Percentiles rank a stretch among this genome's conserved stretches.
These are phyloP conservation scores for Sciurus niger DNA, from an alignment of 2,113 vertebrate genomes.

Conservation along the genomic window DNA sequence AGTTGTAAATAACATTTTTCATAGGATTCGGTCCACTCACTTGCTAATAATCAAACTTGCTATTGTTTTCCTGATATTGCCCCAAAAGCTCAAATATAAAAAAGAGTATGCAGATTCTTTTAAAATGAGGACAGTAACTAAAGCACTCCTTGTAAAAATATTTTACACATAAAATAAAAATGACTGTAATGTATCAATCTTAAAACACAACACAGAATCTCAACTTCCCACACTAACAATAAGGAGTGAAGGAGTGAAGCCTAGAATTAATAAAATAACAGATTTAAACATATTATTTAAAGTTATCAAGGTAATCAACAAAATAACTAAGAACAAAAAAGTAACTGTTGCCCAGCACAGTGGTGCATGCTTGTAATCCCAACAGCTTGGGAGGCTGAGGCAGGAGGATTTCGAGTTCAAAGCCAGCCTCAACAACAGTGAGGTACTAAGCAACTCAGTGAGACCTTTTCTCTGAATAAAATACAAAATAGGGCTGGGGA, in stretches of 20 bases:
- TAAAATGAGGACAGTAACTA: conserved; percentile 47
- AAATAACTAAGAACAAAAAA: conserved; percentile 34
- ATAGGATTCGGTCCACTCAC: background rate
- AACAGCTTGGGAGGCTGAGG: no score
- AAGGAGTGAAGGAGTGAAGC: background rate
- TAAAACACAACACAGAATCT: conserved; percentile 56
- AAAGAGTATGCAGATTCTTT: background rate
- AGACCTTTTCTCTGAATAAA: no score
- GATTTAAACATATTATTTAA: conserved; percentile 27
- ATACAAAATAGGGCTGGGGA: no score
- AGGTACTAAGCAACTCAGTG: no score
- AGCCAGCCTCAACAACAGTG: no score
- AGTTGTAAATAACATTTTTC: conserved; percentile 43
- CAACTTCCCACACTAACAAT: background rate
- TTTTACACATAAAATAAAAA: conserved; percentile 27
- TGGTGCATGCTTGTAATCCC: no score
- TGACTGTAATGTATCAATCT: conserved; percentile 3
- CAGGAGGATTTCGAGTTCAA: no score
- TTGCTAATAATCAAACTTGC: conserved; percentile 10
- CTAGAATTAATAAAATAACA: conserved; percentile 10
- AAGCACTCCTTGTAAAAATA: conserved; percentile 57
- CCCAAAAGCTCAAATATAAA: conserved; percentile 31
- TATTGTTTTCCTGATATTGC: background rate
- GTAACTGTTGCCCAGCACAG: background rate
- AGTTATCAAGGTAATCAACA: background rate